A percentile compares a stretch with the other conserved stretches of the same genome.
Conservation (phyloP, 1,140 invertebrate species). For the Melipona quadrifasciata region DNA sequence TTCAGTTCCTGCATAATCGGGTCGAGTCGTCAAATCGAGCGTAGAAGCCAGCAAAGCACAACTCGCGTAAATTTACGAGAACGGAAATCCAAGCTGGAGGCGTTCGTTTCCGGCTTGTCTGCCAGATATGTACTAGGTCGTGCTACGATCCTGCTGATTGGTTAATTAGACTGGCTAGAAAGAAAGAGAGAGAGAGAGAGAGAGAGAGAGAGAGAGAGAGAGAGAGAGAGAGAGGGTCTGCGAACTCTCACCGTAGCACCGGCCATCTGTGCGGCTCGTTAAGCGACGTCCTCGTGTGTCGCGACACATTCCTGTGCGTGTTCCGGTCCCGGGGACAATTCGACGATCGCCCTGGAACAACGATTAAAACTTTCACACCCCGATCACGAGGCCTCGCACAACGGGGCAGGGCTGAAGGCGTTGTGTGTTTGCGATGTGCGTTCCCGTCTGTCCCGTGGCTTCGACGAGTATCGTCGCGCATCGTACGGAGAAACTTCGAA, state of each 20-base stretch:
- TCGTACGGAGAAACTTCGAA: background rate
- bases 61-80: conserved; percentile 57
- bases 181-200: background rate
- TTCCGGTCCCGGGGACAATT: background rate
- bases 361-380: conserved; percentile 25
- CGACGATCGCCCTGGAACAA: conserved; percentile 19
- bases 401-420: background rate
- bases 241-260: too few relatives aligned
- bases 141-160: conserved; percentile 42
- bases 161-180: conserved; percentile 52
- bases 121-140: background rate
- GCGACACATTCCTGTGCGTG: background rate
- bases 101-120: conserved; percentile 52
- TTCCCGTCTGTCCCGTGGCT: background rate
- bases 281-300: conserved; percentile 22
- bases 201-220: background rate
- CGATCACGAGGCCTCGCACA: conserved; percentile 34
- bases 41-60: conserved; percentile 15
- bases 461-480: background rate
- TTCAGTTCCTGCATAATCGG: conserved; percentile 23
- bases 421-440: conserved; percentile 1
- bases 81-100: conserved; percentile 57
- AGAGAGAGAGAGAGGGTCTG: background rate
- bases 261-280: conserved; percentile 52
- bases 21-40: conserved; percentile 53